These are phyloP conservation scores for Agapetus fuscipes DNA, from an alignment of 2,888 invertebrate species.

Conservation along the genomic window DNA sequence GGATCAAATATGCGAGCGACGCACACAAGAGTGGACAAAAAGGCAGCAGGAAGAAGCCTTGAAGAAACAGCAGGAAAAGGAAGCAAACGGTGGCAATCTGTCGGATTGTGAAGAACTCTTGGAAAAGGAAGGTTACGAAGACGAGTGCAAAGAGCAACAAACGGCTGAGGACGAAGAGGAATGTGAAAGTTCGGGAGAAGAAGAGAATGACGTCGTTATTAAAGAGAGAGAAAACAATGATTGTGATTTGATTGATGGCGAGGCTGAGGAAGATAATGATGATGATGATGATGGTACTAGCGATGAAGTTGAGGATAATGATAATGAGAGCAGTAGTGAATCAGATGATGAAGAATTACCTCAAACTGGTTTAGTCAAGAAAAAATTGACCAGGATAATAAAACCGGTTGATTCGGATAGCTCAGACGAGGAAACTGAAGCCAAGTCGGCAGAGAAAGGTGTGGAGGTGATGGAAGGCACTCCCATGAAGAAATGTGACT, in stretches of 20 bases:
- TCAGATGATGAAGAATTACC: conserved; percentile 21
- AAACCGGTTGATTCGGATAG: conserved; percentile 16
- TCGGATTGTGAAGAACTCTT: conserved; percentile 33
- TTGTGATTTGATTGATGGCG: conserved; percentile 38
- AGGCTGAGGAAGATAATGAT: conserved; percentile 43
- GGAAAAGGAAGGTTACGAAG: conserved; percentile 35
- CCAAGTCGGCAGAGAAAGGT: neutral
- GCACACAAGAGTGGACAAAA: conserved; percentile 60
- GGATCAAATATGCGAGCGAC: conserved; percentile 58
- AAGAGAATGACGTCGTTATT: conserved; percentile 32
- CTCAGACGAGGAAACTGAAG: conserved; percentile 13
- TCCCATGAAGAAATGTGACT: conserved; percentile 10
- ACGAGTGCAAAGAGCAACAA: conserved; percentile 33
- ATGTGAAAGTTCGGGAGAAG: conserved; percentile 36
- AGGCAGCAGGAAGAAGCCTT: conserved; percentile 43
- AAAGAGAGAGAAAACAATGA: conserved; percentile 31
- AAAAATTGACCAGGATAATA: conserved; percentile 10
- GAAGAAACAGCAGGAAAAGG: conserved; percentile 35
- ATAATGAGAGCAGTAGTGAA: conserved; percentile 23
- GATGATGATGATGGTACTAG: conserved; percentile 25
- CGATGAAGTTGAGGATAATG: conserved; percentile 23
- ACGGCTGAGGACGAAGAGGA: conserved; percentile 41
- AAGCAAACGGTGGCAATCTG: conserved; percentile 29
- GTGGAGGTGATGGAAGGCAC: conserved; percentile 4
- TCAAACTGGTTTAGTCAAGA: conserved; percentile 3